These are phyloP conservation scores for Bilobella aurantiaca DNA, from an alignment of 1,140 invertebrate species.

Conservation along the genomic window DNA sequence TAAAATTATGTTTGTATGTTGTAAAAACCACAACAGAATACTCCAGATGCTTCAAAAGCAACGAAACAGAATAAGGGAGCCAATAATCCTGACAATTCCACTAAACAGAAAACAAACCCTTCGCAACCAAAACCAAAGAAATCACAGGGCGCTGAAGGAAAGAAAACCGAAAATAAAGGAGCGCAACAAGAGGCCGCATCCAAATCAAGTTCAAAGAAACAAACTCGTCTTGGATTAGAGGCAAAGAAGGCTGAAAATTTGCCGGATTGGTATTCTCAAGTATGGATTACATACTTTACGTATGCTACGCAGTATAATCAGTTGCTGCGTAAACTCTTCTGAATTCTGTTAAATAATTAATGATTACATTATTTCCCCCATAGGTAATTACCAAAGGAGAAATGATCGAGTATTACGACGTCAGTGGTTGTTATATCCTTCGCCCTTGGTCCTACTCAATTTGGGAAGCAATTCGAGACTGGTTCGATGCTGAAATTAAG, in stretches of 20 bases:
- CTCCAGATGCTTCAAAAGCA: not conserved
- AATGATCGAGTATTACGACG: constrained; percentile 99
- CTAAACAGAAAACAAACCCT: not conserved
- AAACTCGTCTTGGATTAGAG: constrained; percentile 85
- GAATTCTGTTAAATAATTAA: too few relatives aligned
- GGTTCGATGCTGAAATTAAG: constrained; percentile 83
- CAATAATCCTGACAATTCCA: too few relatives aligned
- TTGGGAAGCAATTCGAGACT: constrained; percentile 85
- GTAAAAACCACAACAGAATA: constrained; percentile 1
- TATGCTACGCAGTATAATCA: too few relatives aligned
- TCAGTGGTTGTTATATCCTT: constrained; percentile 96
- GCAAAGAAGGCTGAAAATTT: constrained; percentile 85
- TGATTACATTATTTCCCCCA: constrained; percentile 7
- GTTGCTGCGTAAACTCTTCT: too few relatives aligned
- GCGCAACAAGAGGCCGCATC: too few relatives aligned
- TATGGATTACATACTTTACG: constrained; percentile 38
- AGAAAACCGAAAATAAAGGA: too few relatives aligned
- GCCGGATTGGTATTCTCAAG: constrained; percentile 95
- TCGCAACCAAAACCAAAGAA: constrained; percentile 27
- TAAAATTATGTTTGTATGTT: too few relatives aligned
- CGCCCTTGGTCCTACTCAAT: constrained; percentile 94
- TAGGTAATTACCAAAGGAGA: constrained; percentile 89
- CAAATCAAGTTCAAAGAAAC: constrained; percentile 56
- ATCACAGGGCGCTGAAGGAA: too few relatives aligned
- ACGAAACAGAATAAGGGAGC: too few relatives aligned